Percentiles rank a stretch among this genome's conserved stretches.
These are phyloP conservation scores for Conchocele bisecta DNA, from an alignment of 2,888 invertebrate species.

Conservation along the genomic window DNA sequence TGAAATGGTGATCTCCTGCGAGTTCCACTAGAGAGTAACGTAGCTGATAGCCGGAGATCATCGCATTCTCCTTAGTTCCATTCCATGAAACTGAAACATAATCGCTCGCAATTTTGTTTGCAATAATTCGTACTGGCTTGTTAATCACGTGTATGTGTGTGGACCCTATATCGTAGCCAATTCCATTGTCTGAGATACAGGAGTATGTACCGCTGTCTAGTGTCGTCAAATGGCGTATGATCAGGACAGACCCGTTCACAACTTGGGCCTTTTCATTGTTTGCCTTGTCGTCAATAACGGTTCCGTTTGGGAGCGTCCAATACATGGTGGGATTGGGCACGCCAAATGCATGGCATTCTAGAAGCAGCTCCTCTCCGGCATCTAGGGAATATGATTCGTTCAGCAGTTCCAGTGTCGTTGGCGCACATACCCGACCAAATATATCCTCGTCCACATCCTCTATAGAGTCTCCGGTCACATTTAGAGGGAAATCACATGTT, in stretches of 20 bases:
- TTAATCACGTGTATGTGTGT: constrained; percentile 80
- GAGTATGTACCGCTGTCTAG: constrained; percentile 82
- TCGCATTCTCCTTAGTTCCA: constrained; percentile 68
- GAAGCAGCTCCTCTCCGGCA: constrained; percentile 79
- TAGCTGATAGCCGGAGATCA: constrained; percentile 72
- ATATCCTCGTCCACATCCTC: constrained; percentile 35
- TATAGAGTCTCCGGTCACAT: constrained; percentile 47
- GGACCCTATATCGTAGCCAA: constrained; percentile 75
- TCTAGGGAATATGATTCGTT: constrained; percentile 71
- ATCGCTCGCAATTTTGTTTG: constrained; percentile 78
- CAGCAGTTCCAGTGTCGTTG: constrained; percentile 76
- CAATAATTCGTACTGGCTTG: constrained; percentile 81
- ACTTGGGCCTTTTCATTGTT: constrained; percentile 52
- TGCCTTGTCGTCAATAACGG: constrained; percentile 72
- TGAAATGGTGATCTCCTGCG: too few species aligned
- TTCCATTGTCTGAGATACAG: constrained; percentile 81
- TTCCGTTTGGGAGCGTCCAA: constrained; percentile 83
- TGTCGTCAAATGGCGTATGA: constrained; percentile 53
- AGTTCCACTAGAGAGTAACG: constrained; percentile 59
- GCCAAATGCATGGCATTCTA: constrained; percentile 83
- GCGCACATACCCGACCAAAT: constrained; percentile 74
- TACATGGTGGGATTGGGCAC: constrained; percentile 81
- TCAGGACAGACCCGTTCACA: constrained; percentile 50
- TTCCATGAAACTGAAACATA: constrained; percentile 82
- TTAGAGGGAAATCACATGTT: constrained; percentile 78